These are phyloP conservation scores for Cololabis saira DNA, from an alignment of 2,113 vertebrate genomes.

Conservation along the genomic window DNA sequence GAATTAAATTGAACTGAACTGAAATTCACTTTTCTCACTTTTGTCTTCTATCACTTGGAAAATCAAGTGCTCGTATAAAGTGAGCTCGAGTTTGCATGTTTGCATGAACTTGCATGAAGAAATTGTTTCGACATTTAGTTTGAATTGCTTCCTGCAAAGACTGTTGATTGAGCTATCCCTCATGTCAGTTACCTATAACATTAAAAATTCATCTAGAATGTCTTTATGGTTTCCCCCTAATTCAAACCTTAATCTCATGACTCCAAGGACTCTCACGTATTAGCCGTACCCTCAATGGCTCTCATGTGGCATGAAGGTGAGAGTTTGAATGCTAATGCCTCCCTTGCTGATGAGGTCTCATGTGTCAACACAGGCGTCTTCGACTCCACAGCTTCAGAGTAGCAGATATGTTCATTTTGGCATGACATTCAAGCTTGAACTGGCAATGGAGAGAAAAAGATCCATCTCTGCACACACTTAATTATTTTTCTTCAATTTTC, in stretches of 20 bases:
- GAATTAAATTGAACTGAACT: too few relatives aligned
- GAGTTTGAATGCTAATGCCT: constrained; percentile 26
- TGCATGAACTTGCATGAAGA: too few relatives aligned
- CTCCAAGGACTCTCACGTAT: not conserved
- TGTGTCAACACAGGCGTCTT: constrained; percentile 3
- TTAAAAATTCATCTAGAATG: too few relatives aligned
- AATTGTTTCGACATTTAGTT: not conserved
- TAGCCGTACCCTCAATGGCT: not conserved
- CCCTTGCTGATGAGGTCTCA: constrained; percentile 8
- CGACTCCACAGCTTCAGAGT: not conserved
- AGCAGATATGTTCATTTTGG: constrained; percentile 4
- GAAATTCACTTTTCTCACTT: too few relatives aligned
- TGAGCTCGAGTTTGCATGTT: too few relatives aligned
- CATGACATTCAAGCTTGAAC: constrained; percentile 33
- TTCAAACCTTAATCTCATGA: not conserved
- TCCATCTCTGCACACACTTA: not conserved
- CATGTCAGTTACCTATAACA: not conserved
- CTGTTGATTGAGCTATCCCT: not conserved
- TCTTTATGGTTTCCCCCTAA: not conserved
- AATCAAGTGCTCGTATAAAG: too few relatives aligned
- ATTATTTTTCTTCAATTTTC: constrained; percentile 22
- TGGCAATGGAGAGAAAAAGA: not conserved
- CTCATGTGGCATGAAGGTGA: constrained; percentile 10
- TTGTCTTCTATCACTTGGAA: too few relatives aligned
- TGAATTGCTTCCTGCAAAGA: not conserved